phyloP scores from a whole-genome alignment of 2,113 vertebrate species.

The Muntiacus muntjak region DNA sequence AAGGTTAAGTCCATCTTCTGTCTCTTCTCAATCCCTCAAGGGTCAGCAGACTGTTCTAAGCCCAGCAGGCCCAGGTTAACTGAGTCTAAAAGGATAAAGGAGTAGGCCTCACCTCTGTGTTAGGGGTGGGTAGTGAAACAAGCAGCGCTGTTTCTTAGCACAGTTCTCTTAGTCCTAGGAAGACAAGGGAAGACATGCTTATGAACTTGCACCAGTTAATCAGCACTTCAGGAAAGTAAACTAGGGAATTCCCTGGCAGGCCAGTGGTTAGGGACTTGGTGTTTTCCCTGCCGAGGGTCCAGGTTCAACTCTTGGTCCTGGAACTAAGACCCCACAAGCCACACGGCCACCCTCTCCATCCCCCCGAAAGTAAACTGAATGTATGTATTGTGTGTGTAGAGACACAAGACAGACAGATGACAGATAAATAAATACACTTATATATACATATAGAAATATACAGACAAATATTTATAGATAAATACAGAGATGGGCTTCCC shows the following conservation, averaged over 20 bases:
- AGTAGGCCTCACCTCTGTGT: neutral
- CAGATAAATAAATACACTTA: neutral
- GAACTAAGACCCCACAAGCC: neutral
- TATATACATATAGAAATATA: neutral
- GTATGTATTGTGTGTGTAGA: no score
- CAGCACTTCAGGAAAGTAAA: neutral
- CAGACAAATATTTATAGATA: neutral
- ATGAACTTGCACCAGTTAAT: neutral
- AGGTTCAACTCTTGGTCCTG: neutral
- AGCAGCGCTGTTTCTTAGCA: neutral
- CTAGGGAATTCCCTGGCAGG: neutral
- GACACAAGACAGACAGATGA: neutral
- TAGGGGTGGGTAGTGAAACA: rapidly evolving
- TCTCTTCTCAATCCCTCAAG: neutral
- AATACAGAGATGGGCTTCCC: neutral
- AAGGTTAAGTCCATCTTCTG: neutral
- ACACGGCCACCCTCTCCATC: neutral
- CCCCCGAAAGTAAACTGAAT: neutral
- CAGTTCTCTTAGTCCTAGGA: neutral
- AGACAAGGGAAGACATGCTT: neutral
- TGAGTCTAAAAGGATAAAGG: neutral
- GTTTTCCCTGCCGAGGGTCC: neutral
- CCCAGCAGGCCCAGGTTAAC: neutral
- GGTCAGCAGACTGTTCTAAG: neutral
- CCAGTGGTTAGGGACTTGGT: neutral